Conservation (phyloP, 2,888 invertebrate genomes). For the Actias luna region DNA sequence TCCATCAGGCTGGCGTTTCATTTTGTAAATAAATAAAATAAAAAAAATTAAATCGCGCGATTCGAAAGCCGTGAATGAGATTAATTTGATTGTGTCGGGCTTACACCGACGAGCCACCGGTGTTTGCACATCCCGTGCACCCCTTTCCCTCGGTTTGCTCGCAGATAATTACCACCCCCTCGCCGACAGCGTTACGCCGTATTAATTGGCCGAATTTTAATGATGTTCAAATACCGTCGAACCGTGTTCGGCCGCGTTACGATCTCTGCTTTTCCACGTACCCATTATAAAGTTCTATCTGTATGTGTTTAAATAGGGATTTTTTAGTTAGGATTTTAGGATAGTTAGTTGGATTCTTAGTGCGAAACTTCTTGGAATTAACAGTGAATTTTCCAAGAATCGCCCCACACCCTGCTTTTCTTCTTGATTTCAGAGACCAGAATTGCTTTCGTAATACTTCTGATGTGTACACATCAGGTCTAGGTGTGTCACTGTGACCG, state of each 20-base stretch:
- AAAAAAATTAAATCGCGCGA: slow-evolving; percentile 19
- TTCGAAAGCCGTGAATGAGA: slow-evolving; percentile 31
- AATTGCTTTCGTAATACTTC: too few relatives aligned
- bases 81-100: slow-evolving; percentile 51
- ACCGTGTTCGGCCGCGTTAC: slow-evolving; percentile 21
- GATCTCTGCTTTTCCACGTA: not conserved
- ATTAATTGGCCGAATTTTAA: slow-evolving; percentile 69
- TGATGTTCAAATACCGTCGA: slow-evolving; percentile 57
- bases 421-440: too few relatives aligned
- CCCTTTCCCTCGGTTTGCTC: slow-evolving; percentile 28
- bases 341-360: too few relatives aligned
- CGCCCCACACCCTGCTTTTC: too few relatives aligned
- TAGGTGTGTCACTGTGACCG: too few relatives aligned
- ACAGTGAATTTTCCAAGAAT: too few relatives aligned
- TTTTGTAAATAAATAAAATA: slow-evolving; percentile 19
- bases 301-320: not conserved
- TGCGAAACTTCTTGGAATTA: too few relatives aligned
- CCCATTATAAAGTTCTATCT: not conserved
- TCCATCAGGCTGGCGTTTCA: not conserved
- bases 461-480: too few relatives aligned
- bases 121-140: slow-evolving; percentile 36
- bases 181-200: slow-evolving; percentile 23
- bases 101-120: slow-evolving; percentile 25
- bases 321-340: not conserved
- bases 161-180: slow-evolving; percentile 51